Evolutionary conservation across 2,888 invertebrate species (phyloP).

Genomic region (Melieria picta): DNA sequence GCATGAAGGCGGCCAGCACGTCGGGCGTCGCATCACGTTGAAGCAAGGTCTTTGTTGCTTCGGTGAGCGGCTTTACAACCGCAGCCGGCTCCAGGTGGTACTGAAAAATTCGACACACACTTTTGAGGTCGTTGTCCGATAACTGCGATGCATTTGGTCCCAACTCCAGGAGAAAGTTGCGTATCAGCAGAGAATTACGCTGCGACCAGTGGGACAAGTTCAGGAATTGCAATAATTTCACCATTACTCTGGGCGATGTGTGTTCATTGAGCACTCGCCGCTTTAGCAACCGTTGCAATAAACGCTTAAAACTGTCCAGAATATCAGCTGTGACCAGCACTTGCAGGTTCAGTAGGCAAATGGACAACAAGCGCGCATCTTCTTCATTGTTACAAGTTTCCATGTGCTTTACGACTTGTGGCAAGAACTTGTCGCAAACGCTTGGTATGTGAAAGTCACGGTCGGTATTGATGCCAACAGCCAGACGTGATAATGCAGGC

Average conservation of each 20-base stretch:
- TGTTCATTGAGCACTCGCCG: conserved; percentile 46
- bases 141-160: conserved; percentile 61
- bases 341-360: conserved; percentile 66
- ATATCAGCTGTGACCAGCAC: conserved; percentile 61
- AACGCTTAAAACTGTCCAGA: conserved; percentile 61
- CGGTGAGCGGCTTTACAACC: conserved; percentile 64
- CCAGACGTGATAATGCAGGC: conserved; percentile 64
- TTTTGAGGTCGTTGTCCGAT: conserved; percentile 64
- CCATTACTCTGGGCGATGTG: conserved; percentile 49
- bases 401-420: conserved; percentile 60
- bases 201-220: conserved; percentile 68
- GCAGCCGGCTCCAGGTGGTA: conserved; percentile 68
- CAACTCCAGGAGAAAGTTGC: conserved; percentile 62
- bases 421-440: conserved; percentile 62
- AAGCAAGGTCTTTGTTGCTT: conserved; percentile 61
- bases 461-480: conserved; percentile 64
- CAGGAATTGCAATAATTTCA: conserved; percentile 65
- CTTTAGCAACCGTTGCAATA: conserved; percentile 59
- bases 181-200: conserved; percentile 58
- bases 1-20: conserved; percentile 65
- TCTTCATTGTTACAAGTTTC: conserved; percentile 59
- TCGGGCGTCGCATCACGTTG: conserved; percentile 62
- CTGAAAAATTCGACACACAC: conserved; percentile 65
- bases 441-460: conserved; percentile 64
- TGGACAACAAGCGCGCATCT: conserved; percentile 66